A percentile compares a stretch with the other conserved stretches of the same genome.
Conservation (phyloP, 92 coral and sea anemone genomes). For the Umimayanthus chanpuru region DNA sequence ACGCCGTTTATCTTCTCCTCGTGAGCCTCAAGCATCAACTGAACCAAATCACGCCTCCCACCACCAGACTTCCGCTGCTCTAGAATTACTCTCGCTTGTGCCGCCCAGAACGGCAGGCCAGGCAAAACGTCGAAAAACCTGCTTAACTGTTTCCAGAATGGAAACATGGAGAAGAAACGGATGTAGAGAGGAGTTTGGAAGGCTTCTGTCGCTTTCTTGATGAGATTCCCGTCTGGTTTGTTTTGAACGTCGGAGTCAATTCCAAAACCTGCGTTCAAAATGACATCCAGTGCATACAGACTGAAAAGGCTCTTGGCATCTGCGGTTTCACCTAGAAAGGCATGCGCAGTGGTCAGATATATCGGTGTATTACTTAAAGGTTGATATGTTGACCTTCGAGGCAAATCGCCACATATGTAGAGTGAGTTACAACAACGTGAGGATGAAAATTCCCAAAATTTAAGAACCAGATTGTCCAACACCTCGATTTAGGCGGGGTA, state of each 20-base stretch:
- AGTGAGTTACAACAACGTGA: too few species aligned
- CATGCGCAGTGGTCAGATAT: background rate
- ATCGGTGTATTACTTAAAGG: too few species aligned
- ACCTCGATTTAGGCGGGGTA: too few species aligned
- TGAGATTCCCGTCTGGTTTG: conserved; percentile 56
- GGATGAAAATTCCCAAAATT: too few species aligned
- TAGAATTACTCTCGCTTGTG: conserved; percentile 46
- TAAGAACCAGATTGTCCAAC: too few species aligned
- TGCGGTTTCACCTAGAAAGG: conserved; percentile 58
- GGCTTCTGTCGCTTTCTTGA: conserved; percentile 40
- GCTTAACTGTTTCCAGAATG: conserved; percentile 54
- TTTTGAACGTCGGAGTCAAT: conserved; percentile 55
- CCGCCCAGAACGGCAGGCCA: conserved; percentile 41
- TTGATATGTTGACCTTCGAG: too few species aligned
- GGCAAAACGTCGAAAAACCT: conserved; percentile 31
- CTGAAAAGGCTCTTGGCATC: conserved; percentile 55
- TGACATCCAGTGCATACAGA: conserved; percentile 70
- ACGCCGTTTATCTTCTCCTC: conserved; percentile 61
- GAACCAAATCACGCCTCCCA: conserved; percentile 54
- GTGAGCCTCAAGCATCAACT: conserved; percentile 72
- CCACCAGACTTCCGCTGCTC: conserved; percentile 47
- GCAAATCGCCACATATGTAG: background rate
- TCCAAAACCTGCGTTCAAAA: conserved; percentile 72
- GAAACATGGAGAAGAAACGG: conserved; percentile 63
- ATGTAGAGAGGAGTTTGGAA: conserved; percentile 53